These are phyloP conservation scores for Paralichthys olivaceus DNA, from an alignment of 2,113 vertebrate species.

Conservation along the genomic window DNA sequence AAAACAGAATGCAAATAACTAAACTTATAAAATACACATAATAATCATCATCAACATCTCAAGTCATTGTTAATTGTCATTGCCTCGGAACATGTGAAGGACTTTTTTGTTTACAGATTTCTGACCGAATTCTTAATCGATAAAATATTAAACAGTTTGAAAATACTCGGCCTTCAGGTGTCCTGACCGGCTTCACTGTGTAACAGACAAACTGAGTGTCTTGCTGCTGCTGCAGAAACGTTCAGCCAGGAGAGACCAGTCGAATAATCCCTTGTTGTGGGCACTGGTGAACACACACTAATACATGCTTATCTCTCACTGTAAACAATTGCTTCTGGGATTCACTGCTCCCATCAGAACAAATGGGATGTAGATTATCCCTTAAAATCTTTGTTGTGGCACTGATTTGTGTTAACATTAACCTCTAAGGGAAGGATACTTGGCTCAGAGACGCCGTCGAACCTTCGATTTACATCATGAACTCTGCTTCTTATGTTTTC, in stretches of 20 bases:
- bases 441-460: neutral
- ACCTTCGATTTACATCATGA: conserved; percentile 7
- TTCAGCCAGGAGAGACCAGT: conserved; percentile 24
- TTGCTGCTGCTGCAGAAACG: conserved; percentile 3
- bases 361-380: conserved; percentile 68
- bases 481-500: neutral
- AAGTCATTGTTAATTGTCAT: too few relatives aligned
- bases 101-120: neutral
- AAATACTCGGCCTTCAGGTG: neutral
- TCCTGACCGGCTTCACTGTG: neutral
- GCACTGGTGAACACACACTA: conserved; percentile 45
- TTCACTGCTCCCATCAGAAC: conserved; percentile 49
- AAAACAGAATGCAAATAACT: too few relatives aligned
- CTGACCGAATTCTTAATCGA: neutral
- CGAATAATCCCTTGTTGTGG: conserved; percentile 60
- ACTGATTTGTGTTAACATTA: conserved; percentile 49
- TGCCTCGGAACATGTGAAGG: too few relatives aligned
- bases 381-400: conserved; percentile 42
- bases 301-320: conserved; percentile 66
- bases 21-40: too few relatives aligned
- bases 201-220: neutral
- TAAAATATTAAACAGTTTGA: neutral
- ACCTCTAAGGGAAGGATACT: conserved; percentile 35
- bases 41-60: too few relatives aligned
- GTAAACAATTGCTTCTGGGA: conserved; percentile 71